Evolutionary conservation across 2,888 invertebrate genomes (phyloP), one percentile per base, ranked within the genome.

Genomic region (Dasysyrphus tricinctus): DNA sequence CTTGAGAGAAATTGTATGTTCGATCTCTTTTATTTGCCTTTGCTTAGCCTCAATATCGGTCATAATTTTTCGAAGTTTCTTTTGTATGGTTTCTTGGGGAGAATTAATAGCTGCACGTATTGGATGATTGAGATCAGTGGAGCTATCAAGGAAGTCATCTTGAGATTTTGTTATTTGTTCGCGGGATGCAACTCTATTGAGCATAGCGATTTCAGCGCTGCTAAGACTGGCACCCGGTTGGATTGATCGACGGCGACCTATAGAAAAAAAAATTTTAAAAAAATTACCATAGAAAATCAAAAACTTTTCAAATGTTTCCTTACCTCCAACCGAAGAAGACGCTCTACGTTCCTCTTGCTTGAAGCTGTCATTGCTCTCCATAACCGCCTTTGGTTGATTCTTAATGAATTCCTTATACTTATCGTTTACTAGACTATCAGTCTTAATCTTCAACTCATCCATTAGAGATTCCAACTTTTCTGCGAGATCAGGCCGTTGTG

Each of bases 381-480:
- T 91, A 0, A 93, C 91, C 0, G 92, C 92, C 72, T 91, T 91
- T 9, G 93, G 93, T 80, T 92, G 92, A 29, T 89, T 91, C 84
- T 94, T 93, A 61, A 95, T 92, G 89, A 94, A 95, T 86, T 95
- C 94, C 88, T 94, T 93, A 92, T 94, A 94, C 88, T 94, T 94
- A 44, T 94, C 94, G 86, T 94, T 93, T 89, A 95, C 94, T 32
- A 96, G 91, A 87, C 94, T 93, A 91, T 97, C 96, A 88, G 96
- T 96, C 90, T 95, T 95, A 54, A 93, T 93, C 89, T 94, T 94
- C 90, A 97, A 95, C 89, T 95, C 95, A 77, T 94, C 95, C 95
- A 97, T 96, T 67, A 94, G 94, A 84, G 94, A 94, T 84, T 96
- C 95, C 19, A 97, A 92, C 91, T 95, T 96, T 86, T 96, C 96